Evolutionary conservation across 2,797 vertebrate species (phyloP).

Genomic region (Masticophis lateralis): DNA sequence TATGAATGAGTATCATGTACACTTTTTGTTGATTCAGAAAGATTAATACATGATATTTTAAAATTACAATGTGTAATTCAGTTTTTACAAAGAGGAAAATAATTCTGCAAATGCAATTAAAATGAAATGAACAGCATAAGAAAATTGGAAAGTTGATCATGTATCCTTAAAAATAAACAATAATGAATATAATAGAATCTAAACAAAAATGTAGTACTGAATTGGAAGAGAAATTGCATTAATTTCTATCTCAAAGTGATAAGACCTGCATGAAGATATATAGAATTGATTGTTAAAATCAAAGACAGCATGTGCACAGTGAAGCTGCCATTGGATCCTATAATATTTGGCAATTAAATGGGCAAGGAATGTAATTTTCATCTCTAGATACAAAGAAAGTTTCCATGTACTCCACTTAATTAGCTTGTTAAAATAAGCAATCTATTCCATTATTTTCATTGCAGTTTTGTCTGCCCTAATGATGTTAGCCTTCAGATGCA

Average conservation of each 20-base stretch:
- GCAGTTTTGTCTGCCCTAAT: constrained; percentile 70
- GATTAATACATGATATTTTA: background rate
- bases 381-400: background rate
- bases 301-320: background rate
- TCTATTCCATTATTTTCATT: constrained; percentile 38
- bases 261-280: background rate
- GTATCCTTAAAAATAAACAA: background rate
- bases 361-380: background rate
- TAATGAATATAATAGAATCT: background rate
- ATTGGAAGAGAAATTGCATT: background rate
- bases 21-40: background rate
- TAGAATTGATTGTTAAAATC: background rate
- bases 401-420: background rate
- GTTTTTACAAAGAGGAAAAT: background rate
- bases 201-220: background rate
- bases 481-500: constrained; percentile 69
- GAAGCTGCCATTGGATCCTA: background rate
- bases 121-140: background rate
- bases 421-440: constrained; percentile 3
- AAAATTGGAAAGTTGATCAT: background rate
- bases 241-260: background rate
- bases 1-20: background rate
- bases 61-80: background rate
- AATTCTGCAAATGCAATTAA: background rate
- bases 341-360: background rate